phyloP scores from a whole-genome alignment of 2,797 vertebrate species.

The Sebastes steindachneri region DNA sequence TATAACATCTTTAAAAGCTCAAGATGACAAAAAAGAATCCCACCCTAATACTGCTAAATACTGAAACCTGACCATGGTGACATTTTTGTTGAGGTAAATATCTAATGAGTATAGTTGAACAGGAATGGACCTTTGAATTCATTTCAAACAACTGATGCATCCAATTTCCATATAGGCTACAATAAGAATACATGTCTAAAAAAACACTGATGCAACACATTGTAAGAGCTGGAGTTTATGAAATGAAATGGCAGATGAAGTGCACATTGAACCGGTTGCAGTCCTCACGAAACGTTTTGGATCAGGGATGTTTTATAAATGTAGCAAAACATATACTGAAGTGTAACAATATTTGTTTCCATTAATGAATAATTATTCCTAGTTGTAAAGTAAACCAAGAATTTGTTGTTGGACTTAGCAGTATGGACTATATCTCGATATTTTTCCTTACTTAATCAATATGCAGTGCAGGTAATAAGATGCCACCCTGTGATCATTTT shows the following conservation, averaged over 20 bases:
- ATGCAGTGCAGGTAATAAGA: neutral
- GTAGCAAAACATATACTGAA: neutral
- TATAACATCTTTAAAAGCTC: neutral
- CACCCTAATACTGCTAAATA: neutral
- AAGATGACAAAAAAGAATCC: neutral
- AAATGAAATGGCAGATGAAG: neutral
- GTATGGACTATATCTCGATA: neutral
- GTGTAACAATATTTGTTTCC: neutral
- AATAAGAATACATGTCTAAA: too few species aligned
- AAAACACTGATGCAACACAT: slow-evolving; percentile 29
- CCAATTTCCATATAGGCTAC: neutral
- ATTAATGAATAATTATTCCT: neutral
- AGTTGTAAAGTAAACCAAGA: neutral
- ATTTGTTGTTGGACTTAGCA: neutral
- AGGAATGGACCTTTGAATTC: neutral
- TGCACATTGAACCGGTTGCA: neutral
- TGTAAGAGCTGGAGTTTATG: slow-evolving; percentile 3
- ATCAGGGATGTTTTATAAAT: neutral
- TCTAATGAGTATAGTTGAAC: neutral
- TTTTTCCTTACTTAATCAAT: neutral
- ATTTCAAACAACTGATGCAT: neutral
- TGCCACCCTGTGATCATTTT: neutral
- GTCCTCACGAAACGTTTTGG: neutral
- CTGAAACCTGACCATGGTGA: neutral
- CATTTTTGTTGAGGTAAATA: neutral